Evolutionary conservation across 2,888 invertebrate species (phyloP).

Genomic region (Oxyteleia sp.): DNA sequence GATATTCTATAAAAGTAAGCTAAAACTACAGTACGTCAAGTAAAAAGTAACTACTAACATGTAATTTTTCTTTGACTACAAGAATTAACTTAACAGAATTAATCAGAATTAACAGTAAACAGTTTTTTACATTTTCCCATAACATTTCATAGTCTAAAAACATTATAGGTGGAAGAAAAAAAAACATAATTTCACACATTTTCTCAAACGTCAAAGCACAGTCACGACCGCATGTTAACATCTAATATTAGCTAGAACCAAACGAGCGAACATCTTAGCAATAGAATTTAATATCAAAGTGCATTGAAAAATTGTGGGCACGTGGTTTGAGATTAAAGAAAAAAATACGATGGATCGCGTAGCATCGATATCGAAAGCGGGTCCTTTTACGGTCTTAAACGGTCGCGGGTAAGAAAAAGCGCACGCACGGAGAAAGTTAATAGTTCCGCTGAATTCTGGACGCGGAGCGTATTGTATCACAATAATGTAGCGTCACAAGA

Average conservation of each 20-base stretch:
- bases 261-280: neutral
- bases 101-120: too few relatives aligned
- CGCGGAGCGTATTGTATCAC: conserved; percentile 48
- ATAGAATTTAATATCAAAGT: conserved; percentile 23
- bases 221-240: neutral
- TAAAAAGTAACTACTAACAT: too few relatives aligned
- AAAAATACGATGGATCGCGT: conserved; percentile 32
- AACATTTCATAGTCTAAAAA: too few relatives aligned
- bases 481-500: conserved; percentile 42
- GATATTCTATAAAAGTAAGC: too few relatives aligned
- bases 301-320: conserved; percentile 35
- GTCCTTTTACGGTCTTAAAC: conserved; percentile 66
- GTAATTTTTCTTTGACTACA: too few relatives aligned
- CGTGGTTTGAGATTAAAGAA: conserved; percentile 36
- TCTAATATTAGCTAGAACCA: conserved; percentile 17
- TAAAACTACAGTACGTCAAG: too few relatives aligned
- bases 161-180: too few relatives aligned
- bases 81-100: too few relatives aligned
- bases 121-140: too few relatives aligned
- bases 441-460: conserved; percentile 47
- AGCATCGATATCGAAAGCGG: conserved; percentile 37
- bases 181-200: too few relatives aligned
- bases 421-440: conserved; percentile 62
- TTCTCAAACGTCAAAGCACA: neutral
- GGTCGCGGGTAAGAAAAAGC: conserved; percentile 42